Conservation (phyloP, 2,888 invertebrate species). For the Metallyticus violacea region DNA sequence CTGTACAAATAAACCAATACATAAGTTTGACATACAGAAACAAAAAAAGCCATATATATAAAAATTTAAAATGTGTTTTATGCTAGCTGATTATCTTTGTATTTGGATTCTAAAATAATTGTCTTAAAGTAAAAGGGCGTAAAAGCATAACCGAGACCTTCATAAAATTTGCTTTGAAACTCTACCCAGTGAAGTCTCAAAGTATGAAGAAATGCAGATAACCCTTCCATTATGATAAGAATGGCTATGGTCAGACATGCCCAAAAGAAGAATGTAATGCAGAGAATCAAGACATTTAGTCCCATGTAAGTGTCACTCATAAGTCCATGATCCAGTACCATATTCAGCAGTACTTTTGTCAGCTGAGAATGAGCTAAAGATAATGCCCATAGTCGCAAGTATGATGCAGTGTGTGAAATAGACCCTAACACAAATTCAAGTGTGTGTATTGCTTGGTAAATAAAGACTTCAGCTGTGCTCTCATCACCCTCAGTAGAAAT, state of each 20-base stretch:
- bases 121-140: constrained; percentile 68
- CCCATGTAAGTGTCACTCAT: constrained; percentile 38
- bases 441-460: constrained; percentile 93
- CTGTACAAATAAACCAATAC: no score
- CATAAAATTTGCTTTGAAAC: background rate
- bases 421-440: constrained; percentile 95
- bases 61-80: background rate
- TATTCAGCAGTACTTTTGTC: constrained; percentile 76
- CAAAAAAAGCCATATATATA: background rate
- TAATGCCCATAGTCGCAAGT: constrained; percentile 93
- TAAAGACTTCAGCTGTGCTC: constrained; percentile 66
- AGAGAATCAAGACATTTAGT: constrained; percentile 54
- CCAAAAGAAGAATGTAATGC: constrained; percentile 71
- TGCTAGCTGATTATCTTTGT: background rate
- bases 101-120: background rate
- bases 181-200: constrained; percentile 57
- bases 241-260: constrained; percentile 78
- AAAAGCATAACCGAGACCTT: constrained; percentile 32
- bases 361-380: constrained; percentile 92
- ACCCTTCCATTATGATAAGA: constrained; percentile 85
- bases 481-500: background rate
- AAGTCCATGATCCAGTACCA: constrained; percentile 61
- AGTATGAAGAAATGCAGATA: constrained; percentile 87
- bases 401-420: constrained; percentile 95
- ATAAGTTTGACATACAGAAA: no score